Evolutionary conservation across 2,888 invertebrate species (phyloP), one percentile per base, ranked within the genome.

Genomic region (Cephus spinipes): DNA sequence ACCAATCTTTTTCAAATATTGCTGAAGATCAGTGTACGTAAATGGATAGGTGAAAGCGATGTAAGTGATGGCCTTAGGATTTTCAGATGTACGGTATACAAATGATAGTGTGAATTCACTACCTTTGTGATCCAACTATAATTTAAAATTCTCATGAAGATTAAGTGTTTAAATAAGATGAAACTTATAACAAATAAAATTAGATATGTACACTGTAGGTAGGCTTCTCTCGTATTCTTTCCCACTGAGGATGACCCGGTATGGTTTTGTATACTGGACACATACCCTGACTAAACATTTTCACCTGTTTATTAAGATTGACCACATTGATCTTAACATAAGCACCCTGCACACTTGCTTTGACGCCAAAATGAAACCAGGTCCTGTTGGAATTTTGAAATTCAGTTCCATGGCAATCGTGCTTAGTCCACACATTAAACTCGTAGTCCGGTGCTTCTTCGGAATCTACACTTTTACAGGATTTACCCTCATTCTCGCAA

Each of bases 1-100:
- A 89, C 97, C 97, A 74, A 97, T 94, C 75, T 93, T 94, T 83
- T 93, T 93, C 35, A 98, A 92, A 86, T 95, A 94, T 81, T 95
- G 94, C 91, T 97, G 96, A 76, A 96, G 93, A 86, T 98, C 97
- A 0, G 94, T 93, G 89, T 97, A 98, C 0, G 97, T 96, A 92
- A 95, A 98, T 2, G 98, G 98, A 92, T 96, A 98, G 11, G 97
- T 97, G 92, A 98, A 98, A 0, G 98, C 97, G 92, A 98, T 96
- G 92, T 96, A 98, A 11, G 95, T 95, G 6, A 95, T 94, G 32
- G 96, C 95, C 81, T 95, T 94, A 4, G 93, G 85, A 92, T 95
- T 96, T 85, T 95, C 97, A 78, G 94, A 93, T 31, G 95, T 94
- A 34, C 94, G 93, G 90, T 94, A 96, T 88, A 94, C 94, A 92